A percentile compares a stretch with the other conserved stretches of the same genome.
Conservation (phyloP, 2,113 vertebrate species). For the Pollachius pollachius region DNA sequence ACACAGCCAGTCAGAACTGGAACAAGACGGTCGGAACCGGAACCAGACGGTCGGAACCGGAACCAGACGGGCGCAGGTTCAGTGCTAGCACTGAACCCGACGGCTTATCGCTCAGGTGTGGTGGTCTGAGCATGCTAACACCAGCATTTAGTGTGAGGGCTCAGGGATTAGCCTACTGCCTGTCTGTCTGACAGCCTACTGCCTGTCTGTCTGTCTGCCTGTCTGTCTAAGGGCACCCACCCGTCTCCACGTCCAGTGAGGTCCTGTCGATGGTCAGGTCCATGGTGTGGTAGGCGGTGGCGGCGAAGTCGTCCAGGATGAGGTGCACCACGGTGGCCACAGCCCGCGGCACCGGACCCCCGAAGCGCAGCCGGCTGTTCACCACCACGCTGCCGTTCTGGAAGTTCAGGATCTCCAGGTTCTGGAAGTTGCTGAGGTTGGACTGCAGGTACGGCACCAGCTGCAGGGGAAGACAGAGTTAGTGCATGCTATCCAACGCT, state of each 20-base stretch:
- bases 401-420: slow-evolving; percentile 95
- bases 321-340: slow-evolving; percentile 86
- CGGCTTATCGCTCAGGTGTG: slow-evolving; percentile 39
- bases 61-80: no score
- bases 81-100: slow-evolving; percentile 44
- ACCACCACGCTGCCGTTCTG: slow-evolving; percentile 96
- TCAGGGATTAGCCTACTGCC: background rate
- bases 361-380: slow-evolving; percentile 92
- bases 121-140: background rate
- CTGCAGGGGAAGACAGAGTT: slow-evolving; percentile 54
- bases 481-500: background rate
- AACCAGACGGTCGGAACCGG: no score
- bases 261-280: slow-evolving; percentile 93
- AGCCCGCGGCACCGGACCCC: slow-evolving; percentile 79
- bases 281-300: slow-evolving; percentile 91
- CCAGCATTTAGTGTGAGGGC: background rate
- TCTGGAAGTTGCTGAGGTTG: slow-evolving; percentile 90
- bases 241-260: slow-evolving; percentile 93
- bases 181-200: background rate
- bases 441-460: slow-evolving; percentile 93
- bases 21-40: no score
- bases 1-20: no score
- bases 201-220: no score
- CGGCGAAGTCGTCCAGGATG: slow-evolving; percentile 94
- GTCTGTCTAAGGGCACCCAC: slow-evolving; percentile 50